Conservation (phyloP, 2,113 vertebrate species). For the Oophaga pumilio region DNA sequence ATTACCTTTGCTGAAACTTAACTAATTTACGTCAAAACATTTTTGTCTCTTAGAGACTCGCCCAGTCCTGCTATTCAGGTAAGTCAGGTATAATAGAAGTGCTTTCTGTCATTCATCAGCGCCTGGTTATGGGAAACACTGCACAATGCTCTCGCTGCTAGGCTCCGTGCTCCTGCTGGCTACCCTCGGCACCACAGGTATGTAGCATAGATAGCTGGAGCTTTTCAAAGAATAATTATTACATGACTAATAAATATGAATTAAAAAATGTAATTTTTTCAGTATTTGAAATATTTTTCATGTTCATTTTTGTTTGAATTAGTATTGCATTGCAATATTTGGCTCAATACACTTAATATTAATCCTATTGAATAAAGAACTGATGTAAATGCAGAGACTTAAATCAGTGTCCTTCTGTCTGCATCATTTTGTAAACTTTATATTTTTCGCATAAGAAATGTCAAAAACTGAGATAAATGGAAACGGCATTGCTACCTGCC, state of each 20-base stretch:
- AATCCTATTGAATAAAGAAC: too few relatives aligned
- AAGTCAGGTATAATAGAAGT: background rate
- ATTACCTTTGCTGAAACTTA: background rate
- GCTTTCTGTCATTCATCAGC: background rate
- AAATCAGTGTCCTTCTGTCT: too few relatives aligned
- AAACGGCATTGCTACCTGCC: too few relatives aligned
- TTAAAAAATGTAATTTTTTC: background rate
- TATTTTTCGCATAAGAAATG: too few relatives aligned
- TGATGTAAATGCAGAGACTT: too few relatives aligned
- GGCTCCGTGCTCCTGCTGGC: background rate
- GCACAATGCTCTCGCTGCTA: background rate
- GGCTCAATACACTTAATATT: too few relatives aligned
- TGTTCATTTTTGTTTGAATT: background rate
- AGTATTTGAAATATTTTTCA: too few relatives aligned
- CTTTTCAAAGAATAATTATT: too few relatives aligned
- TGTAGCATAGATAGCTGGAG: background rate
- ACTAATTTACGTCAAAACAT: background rate
- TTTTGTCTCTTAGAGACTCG: background rate
- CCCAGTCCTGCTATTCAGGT: background rate
- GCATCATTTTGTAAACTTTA: too few relatives aligned
- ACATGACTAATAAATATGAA: background rate
- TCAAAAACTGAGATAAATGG: too few relatives aligned
- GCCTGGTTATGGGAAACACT: too few relatives aligned
- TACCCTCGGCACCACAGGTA: constrained; percentile 8
- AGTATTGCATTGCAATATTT: background rate